These are phyloP conservation scores for Ailuropoda melanoleuca DNA, from an alignment of 2,113 vertebrate species.

Conservation along the genomic window DNA sequence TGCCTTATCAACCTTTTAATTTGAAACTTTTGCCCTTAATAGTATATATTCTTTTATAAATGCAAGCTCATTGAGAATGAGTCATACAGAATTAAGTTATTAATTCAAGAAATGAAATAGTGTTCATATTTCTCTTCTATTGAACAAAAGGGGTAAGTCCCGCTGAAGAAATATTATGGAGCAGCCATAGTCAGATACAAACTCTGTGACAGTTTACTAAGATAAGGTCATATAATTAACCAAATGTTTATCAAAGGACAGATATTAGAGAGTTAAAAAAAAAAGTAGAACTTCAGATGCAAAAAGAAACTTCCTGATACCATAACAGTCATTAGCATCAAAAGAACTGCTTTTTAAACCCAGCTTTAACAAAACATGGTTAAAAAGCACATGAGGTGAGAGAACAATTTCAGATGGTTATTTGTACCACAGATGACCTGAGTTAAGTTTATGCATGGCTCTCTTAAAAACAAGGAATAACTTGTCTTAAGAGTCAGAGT, in stretches of 20 bases:
- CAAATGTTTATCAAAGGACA: background rate
- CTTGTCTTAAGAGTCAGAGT: slow-evolving; percentile 21
- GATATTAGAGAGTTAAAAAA: background rate
- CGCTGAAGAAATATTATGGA: background rate
- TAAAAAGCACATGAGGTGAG: background rate
- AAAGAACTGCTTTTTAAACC: slow-evolving; percentile 4
- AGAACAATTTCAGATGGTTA: background rate
- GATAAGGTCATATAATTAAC: background rate
- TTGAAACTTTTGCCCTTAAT: background rate
- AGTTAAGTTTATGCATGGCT: background rate
- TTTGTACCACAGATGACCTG: background rate
- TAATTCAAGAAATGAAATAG: background rate
- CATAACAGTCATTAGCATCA: background rate
- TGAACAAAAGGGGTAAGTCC: background rate
- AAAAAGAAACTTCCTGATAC: background rate
- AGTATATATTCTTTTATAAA: background rate
- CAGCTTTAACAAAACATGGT: slow-evolving; percentile 1
- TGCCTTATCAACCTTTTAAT: background rate
- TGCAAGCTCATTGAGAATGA: background rate
- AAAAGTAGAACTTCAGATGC: background rate
- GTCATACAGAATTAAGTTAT: background rate
- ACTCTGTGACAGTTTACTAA: background rate
- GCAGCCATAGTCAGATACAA: background rate
- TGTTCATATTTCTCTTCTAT: background rate
- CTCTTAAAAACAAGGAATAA: slow-evolving; percentile 28